These are phyloP conservation scores for Philaenus spumarius DNA, from an alignment of 1,140 invertebrate species.

Conservation along the genomic window DNA sequence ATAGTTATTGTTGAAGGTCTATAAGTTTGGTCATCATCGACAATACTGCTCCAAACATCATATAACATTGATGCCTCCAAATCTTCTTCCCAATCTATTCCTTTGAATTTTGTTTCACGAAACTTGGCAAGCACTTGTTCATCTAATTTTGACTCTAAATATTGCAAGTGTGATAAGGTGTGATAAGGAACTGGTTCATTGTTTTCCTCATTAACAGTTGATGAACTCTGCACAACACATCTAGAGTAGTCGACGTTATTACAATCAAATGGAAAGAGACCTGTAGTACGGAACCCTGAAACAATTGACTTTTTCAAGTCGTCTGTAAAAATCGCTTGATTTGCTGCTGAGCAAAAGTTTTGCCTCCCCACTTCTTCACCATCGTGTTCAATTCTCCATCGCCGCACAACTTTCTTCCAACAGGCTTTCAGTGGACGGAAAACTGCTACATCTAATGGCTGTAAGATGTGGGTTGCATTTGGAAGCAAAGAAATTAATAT, in stretches of 20 bases:
- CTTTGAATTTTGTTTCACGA: not conserved
- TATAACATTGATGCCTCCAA: too few relatives aligned
- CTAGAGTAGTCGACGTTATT: not conserved
- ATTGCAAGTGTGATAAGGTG: not conserved
- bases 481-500: constrained; percentile 38
- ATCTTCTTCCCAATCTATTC: too few relatives aligned
- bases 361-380: constrained; percentile 25
- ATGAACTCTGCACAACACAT: not conserved
- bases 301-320: not conserved
- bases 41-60: too few relatives aligned
- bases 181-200: not conserved
- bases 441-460: constrained; percentile 39
- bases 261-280: not conserved
- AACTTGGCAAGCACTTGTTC: not conserved
- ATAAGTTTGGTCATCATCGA: too few relatives aligned
- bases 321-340: constrained; percentile 7
- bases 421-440: constrained; percentile 36
- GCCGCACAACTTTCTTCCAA: constrained; percentile 35
- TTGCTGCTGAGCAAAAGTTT: constrained; percentile 18
- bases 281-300: not conserved
- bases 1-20: too few relatives aligned
- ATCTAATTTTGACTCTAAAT: not conserved
- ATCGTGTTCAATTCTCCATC: constrained; percentile 21
- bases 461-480: constrained; percentile 41
- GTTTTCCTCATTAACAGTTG: not conserved